Evolutionary conservation across 2,888 invertebrate species (phyloP).

Genomic region (Drosophila bunnanda): DNA sequence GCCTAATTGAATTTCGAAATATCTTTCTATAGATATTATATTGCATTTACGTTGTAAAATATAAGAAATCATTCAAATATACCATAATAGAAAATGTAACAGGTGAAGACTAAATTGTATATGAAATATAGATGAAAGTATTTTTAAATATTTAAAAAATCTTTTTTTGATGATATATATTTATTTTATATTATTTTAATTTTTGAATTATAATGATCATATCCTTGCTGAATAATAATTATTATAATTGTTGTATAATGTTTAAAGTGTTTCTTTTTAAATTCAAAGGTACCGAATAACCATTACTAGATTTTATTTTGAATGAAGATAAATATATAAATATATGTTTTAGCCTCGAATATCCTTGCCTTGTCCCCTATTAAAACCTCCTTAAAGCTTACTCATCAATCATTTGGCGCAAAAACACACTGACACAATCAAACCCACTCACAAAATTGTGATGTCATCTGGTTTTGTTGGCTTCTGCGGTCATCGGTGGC

Average conservation of each 20-base stretch:
- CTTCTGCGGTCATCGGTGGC: slow-evolving; percentile 50
- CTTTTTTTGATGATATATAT: too few relatives aligned
- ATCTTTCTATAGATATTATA: not conserved
- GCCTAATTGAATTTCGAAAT: not conserved
- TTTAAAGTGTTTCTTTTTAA: too few relatives aligned
- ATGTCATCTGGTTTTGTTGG: slow-evolving; percentile 63
- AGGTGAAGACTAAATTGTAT: too few relatives aligned
- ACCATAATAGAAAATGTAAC: fast-evolving
- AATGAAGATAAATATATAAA: not conserved
- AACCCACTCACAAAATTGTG: slow-evolving; percentile 59
- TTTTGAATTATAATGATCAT: not conserved
- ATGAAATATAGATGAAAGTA: too few relatives aligned
- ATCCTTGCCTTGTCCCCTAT: not conserved
- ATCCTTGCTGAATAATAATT: not conserved
- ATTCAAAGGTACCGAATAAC: not conserved
- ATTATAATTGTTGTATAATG: not conserved
- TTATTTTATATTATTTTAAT: too few relatives aligned
- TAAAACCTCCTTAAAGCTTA: slow-evolving; percentile 24
- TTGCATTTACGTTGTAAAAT: not conserved
- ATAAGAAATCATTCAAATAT: not conserved
- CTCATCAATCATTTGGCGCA: slow-evolving; percentile 32
- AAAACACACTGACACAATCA: slow-evolving; percentile 38
- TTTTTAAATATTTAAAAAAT: too few relatives aligned
- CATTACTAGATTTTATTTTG: not conserved
- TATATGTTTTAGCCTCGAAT: not conserved